A percentile compares a stretch with the other conserved stretches of the same genome.
phyloP scores from a whole-genome alignment of 2,113 vertebrate species.

The Mobula birostris region DNA sequence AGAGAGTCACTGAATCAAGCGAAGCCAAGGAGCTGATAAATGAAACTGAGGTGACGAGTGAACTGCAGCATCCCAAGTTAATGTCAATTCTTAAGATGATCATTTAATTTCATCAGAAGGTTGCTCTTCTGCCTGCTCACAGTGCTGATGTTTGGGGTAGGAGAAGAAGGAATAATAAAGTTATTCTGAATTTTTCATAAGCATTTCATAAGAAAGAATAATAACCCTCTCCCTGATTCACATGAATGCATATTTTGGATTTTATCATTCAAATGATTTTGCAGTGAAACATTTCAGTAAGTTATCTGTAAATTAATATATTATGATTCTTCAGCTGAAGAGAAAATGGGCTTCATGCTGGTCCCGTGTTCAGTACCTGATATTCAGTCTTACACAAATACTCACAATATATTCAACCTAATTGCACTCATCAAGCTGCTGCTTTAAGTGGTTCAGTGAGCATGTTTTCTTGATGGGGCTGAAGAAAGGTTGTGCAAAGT shows the following conservation, averaged over 20 bases:
- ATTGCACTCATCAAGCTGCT: background rate
- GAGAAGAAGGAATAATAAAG: background rate
- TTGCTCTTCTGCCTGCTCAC: background rate
- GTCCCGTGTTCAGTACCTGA: no score
- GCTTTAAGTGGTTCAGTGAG: background rate
- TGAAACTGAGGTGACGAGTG: background rate
- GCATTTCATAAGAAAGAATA: background rate
- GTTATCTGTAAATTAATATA: background rate
- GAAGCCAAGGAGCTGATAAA: background rate
- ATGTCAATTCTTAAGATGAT: background rate
- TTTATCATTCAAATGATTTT: background rate
- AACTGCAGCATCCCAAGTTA: constrained; percentile 22
- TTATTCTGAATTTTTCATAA: background rate
- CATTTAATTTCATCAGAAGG: background rate
- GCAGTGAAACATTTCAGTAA: background rate
- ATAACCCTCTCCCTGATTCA: background rate
- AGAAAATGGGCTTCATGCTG: no score
- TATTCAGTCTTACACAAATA: background rate
- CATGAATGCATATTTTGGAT: background rate
- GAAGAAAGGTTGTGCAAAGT: background rate
- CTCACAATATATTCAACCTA: background rate
- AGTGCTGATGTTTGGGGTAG: background rate
- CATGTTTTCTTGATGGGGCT: background rate
- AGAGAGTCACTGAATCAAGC: background rate
- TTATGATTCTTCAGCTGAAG: background rate